Evolutionary conservation across 1,140 invertebrate species (phyloP), one percentile per base, ranked within the genome.

Genomic region (Caenorhabditis briggsae): DNA sequence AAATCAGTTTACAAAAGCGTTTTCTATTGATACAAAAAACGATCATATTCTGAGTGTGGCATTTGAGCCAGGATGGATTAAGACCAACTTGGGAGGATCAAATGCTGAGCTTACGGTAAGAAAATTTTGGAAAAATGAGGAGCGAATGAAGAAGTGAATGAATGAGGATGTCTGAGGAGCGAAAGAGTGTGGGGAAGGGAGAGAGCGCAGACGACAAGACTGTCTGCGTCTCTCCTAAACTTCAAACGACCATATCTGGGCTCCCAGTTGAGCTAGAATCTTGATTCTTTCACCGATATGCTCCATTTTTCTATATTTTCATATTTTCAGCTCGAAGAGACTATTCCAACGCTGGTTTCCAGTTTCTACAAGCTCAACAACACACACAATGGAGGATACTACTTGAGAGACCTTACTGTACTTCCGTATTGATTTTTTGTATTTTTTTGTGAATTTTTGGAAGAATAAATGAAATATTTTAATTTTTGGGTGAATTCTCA

Each of bases 81-180:
- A 84, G 20, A 84, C 83, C 23, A 53, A 84, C 20, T 25, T 84
- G 83, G 83, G 83, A 64, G 83, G 83, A 65, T 1, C 12, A 12
- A 46, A 65, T 6, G 83, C 83, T 14, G n/a, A 12, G 7, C 41
- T 85, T 2, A 70, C 64, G 83, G 83, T 74, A 14, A 20, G 20
- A 14, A 53, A 33, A 61, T n/a, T n/a, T n/a, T n/a, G n/a, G n/a
- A n/a, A n/a, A n/a, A n/a, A n/a, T n/a, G n/a, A n/a, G n/a, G n/a
- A n/a, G n/a, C n/a, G n/a, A n/a, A n/a, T n/a, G n/a, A n/a, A 7
- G 6, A 33, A 43, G 0, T 33, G 2, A 64, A 5, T 64, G 2
- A 25, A 64, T n/a, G 1, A n/a, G n/a, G n/a, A n/a, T n/a, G n/a
- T n/a, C n/a, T n/a, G n/a, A n/a, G n/a, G n/a, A 33, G 3, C 33